Percentiles rank a stretch among this genome's conserved stretches.
Conservation (phyloP, 2,797 vertebrate genomes). For the Numenius phaeopus region DNA sequence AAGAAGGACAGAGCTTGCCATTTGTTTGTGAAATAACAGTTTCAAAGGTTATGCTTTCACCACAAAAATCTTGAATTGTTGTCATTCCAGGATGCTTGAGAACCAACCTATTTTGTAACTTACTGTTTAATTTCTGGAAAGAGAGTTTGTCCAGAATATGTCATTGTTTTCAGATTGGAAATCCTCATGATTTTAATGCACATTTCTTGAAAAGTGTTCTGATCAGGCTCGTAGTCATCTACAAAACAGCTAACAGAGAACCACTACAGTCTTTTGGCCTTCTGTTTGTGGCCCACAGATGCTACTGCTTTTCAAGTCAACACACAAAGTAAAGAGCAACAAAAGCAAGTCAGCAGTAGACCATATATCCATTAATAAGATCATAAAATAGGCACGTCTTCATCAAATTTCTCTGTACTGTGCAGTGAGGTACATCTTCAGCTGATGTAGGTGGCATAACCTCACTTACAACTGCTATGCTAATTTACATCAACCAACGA, state of each 20-base stretch:
- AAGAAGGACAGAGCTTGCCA: constrained; percentile 36
- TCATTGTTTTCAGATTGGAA: neutral
- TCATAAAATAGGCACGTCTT: neutral
- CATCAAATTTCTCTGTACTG: neutral
- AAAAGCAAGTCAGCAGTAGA: neutral
- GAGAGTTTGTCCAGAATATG: neutral
- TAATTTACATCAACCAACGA: neutral
- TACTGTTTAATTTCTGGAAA: constrained; percentile 31
- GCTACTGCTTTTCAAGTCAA: neutral
- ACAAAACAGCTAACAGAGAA: neutral
- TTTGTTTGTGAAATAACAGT: constrained; percentile 52
- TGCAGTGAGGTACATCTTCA: neutral
- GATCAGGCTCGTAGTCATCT: neutral
- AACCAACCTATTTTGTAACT: neutral
- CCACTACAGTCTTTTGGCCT: neutral
- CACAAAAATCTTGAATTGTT: constrained; percentile 50
- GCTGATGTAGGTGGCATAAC: neutral
- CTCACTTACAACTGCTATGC: neutral
- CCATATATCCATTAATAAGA: neutral
- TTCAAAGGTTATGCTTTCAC: constrained; percentile 44
- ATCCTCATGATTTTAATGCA: neutral
- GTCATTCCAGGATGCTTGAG: neutral
- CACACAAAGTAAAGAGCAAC: neutral
- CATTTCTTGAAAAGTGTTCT: neutral
- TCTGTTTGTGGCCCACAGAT: neutral